Evolutionary conservation across 2,797 vertebrate species (phyloP).

Genomic region (Molossus molossus): DNA sequence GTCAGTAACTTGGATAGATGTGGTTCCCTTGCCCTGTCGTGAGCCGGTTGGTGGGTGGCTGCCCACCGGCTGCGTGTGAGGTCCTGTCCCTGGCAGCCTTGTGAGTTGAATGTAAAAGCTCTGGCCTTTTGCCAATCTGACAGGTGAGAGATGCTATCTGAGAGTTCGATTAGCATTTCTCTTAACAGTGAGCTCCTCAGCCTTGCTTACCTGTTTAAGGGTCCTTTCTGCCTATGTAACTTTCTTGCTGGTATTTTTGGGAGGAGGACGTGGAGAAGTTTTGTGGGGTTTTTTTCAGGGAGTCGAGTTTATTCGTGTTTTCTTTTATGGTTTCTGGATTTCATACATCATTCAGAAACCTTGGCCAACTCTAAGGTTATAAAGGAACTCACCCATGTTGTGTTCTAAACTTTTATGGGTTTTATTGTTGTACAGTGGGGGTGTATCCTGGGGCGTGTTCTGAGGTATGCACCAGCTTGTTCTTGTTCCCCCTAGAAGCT

Average conservation of each 20-base stretch:
- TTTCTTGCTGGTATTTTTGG: background rate
- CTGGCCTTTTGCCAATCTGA: background rate
- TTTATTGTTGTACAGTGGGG: background rate
- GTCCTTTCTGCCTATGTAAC: background rate
- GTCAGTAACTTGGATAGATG: background rate
- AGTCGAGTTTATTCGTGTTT: background rate
- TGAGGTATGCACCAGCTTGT: background rate
- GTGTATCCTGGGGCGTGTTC: background rate
- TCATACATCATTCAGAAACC: background rate
- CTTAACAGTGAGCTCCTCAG: background rate
- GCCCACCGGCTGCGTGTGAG: rapidly evolving
- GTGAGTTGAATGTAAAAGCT: no score
- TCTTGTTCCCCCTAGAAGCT: background rate
- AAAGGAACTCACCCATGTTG: background rate
- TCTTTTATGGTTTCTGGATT: slow-evolving; percentile 27
- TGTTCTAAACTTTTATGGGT: background rate
- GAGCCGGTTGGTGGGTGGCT: background rate
- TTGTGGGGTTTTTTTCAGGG: background rate
- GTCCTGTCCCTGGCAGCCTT: rapidly evolving
- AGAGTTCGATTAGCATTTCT: background rate
- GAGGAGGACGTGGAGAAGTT: no score
- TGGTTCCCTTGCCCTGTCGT: rapidly evolving
- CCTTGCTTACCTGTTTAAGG: background rate
- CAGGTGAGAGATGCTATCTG: background rate
- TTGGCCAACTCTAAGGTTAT: background rate